Base-by-base conservation (phyloP, 2,113 vertebrate genomes). In the Muscicapa adusta region DNA sequence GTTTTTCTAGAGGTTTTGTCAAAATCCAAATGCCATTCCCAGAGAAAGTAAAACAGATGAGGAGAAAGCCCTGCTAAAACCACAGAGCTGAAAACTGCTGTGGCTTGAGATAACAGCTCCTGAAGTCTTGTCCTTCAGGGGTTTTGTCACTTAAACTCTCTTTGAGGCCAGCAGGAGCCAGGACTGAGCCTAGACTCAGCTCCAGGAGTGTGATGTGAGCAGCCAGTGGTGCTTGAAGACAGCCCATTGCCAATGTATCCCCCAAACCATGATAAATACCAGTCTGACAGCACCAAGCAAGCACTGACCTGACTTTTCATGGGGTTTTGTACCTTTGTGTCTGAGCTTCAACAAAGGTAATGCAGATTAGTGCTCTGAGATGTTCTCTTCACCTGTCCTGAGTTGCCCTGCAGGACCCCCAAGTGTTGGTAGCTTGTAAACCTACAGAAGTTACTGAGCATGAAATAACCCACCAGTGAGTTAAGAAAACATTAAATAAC, bases 381-480 rank as follows among this genome's bases (percentile, higher is more conserved):
- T 10, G 34, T 23, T 51, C 43, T 79, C 42, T 66, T n/a, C 51
- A 6, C 50, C 70, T 47, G 11, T 9, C 61, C 48, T 47, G 31
- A 79, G 31, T 5, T 24, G 38, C 5, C 7, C 9, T 17, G 43
- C 40, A 67, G 61, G 48, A 71, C 24, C 19, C 8, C 5, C 18
- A 13, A 0, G 1, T 19, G 18, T 9, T 34, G 34, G 38, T 2
- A 43, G 5, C 9, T 12, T 16, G n/a, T 8, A 29, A 54, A 75
- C 9, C 33, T 72, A 10, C 36, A 47, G 34, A 66, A 42, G 14
- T 42, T 26, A 23, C 62, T 56, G 63, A 33, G 28, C 26, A 18
- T 66, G 26, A 94, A 51, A 19, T 14, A 15, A 16, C 45, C 19
- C 33, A 48, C 8, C 17, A 36, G 29, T 2, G 6, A 58, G 57